Evolutionary conservation across 2,113 vertebrate species (phyloP).

Genomic region (Cavia porcellus): DNA sequence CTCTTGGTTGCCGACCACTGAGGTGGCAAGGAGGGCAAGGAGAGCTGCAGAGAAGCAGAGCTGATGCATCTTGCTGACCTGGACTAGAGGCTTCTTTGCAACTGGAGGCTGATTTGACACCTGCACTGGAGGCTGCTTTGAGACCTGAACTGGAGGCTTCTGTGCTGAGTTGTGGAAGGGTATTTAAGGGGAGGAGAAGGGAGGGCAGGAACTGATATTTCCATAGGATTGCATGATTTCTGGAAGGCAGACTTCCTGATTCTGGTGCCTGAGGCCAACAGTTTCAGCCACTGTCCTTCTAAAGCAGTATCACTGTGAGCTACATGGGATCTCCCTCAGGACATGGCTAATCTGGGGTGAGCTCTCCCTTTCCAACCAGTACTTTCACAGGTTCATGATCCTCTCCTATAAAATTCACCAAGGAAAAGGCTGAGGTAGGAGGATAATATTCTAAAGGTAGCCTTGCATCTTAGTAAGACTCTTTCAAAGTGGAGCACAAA

Average conservation of each 20-base stretch:
- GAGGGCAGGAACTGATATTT: background rate
- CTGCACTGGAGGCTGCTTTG: no score
- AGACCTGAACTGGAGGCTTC: no score
- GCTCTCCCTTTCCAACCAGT: background rate
- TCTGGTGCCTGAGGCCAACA: background rate
- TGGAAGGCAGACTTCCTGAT: background rate
- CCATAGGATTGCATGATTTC: background rate
- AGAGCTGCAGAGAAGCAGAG: background rate
- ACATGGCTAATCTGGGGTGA: background rate
- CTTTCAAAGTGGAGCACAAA: background rate
- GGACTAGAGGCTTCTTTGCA: no score
- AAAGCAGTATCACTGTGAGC: background rate
- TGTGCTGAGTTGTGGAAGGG: background rate
- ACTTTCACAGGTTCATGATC: background rate
- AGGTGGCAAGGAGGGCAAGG: background rate
- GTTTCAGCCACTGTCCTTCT: background rate
- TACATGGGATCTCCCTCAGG: background rate
- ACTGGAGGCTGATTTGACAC: background rate
- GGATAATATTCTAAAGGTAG: background rate
- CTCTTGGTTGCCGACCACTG: background rate
- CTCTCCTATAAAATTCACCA: background rate
- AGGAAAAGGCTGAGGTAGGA: background rate
- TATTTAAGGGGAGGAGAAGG: background rate
- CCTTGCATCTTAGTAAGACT: background rate
- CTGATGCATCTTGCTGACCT: background rate